These are phyloP conservation scores for Sesamia inferens DNA, from an alignment of 2,888 invertebrate species.

Conservation along the genomic window DNA sequence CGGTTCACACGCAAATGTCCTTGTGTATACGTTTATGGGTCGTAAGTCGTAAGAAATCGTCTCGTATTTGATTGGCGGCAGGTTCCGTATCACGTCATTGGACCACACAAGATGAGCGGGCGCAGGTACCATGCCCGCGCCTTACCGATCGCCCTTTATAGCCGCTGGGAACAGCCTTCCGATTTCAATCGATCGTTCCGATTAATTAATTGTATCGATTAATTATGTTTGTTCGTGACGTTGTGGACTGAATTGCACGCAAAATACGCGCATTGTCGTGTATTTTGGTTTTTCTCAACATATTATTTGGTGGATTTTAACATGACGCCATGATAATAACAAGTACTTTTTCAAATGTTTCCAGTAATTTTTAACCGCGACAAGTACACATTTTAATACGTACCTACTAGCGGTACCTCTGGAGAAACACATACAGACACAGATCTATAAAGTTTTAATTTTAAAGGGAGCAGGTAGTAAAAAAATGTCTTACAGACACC, in stretches of 20 bases:
- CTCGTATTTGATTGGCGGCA: constrained; percentile 55
- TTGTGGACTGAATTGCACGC: constrained; percentile 1
- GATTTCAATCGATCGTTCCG: constrained; percentile 54
- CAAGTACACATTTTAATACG: constrained; percentile 28
- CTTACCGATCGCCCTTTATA: constrained; percentile 55
- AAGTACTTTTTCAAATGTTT: constrained; percentile 22
- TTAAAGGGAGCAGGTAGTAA: constrained; percentile 82
- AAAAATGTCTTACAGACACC: constrained; percentile 81
- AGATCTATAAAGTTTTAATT: constrained; percentile 83
- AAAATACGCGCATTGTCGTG: too few relatives aligned
- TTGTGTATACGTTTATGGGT: constrained; percentile 48
- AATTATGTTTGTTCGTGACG: constrained; percentile 38
- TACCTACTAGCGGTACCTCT: constrained; percentile 73
- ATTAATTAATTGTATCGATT: constrained; percentile 58
- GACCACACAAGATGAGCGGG: constrained; percentile 78
- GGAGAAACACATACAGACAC: constrained; percentile 59
- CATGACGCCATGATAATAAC: constrained; percentile 31
- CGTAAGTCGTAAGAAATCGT: constrained; percentile 47
- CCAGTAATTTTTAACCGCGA: constrained; percentile 9
- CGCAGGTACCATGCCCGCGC: constrained; percentile 72
- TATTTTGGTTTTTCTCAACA: constrained; percentile 9
- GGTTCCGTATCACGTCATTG: constrained; percentile 62
- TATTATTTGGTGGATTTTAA: neutral
- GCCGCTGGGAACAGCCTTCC: constrained; percentile 47
- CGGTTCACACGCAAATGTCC: constrained; percentile 44